Conservation (phyloP, 2,113 vertebrate genomes). For the Hypocryptadius cinnamomeus region DNA sequence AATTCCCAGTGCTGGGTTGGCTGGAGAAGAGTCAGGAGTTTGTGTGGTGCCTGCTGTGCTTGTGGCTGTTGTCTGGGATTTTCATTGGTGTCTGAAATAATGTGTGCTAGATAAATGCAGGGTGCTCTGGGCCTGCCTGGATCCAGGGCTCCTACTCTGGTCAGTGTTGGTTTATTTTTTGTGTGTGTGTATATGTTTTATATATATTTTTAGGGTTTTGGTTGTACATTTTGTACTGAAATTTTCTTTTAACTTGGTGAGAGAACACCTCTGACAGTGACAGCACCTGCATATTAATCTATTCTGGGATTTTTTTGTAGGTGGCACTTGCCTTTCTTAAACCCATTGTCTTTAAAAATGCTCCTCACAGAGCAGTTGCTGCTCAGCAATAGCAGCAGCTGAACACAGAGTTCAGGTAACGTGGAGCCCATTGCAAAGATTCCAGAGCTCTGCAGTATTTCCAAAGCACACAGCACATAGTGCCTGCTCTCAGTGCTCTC, state of each 20-base stretch:
- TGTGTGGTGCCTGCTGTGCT: background rate
- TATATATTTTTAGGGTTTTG: background rate
- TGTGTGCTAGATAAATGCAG: background rate
- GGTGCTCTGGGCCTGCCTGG: background rate
- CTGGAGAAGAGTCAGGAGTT: background rate
- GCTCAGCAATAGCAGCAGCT: background rate
- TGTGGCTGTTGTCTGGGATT: background rate
- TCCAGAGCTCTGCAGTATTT: background rate
- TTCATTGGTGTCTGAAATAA: background rate
- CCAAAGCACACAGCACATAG: rapidly evolving
- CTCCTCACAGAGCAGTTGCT: background rate
- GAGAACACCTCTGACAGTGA: background rate
- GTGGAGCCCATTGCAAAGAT: background rate
- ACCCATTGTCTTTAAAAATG: background rate
- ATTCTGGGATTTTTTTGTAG: background rate
- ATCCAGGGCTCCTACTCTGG: background rate
- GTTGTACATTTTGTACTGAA: background rate
- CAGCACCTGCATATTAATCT: background rate
- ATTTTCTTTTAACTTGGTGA: background rate
- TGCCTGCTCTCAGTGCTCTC: background rate
- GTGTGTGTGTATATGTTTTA: rapidly evolving
- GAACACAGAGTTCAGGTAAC: background rate
- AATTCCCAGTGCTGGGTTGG: background rate
- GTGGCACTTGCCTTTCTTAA: background rate
- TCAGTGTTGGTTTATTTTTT: background rate